Evolutionary conservation across 2,888 invertebrate species (phyloP).

Genomic region (Catocala fraxini): DNA sequence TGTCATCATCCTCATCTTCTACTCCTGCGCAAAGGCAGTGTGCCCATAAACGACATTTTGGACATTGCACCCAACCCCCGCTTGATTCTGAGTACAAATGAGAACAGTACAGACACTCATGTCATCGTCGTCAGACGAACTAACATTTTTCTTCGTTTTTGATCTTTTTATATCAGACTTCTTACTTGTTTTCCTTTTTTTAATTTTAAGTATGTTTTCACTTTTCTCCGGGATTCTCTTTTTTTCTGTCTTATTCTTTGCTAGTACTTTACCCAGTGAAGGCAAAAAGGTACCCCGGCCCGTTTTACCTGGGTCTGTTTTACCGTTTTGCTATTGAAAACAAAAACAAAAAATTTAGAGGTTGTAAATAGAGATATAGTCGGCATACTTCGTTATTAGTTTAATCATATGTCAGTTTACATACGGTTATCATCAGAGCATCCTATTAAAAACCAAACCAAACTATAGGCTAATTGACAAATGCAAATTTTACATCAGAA

Average conservation of each 20-base stretch:
- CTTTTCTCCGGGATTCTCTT: too few relatives aligned
- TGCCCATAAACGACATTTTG: slow-evolving; percentile 4
- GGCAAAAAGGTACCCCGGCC: background rate
- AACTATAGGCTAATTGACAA: background rate
- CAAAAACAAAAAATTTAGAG: background rate
- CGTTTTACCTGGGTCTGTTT: background rate
- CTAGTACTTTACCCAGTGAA: too few relatives aligned
- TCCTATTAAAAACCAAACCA: background rate
- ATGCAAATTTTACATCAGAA: background rate
- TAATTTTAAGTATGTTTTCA: too few relatives aligned
- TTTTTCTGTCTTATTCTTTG: too few relatives aligned
- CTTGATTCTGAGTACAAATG: background rate
- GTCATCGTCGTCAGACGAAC: too few relatives aligned
- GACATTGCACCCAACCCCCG: too few relatives aligned
- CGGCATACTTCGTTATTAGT: background rate
- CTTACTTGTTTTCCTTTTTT: too few relatives aligned
- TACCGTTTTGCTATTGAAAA: background rate
- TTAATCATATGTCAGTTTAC: background rate
- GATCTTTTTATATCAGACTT: too few relatives aligned
- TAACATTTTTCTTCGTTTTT: too few relatives aligned
- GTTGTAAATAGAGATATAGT: background rate
- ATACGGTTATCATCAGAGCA: background rate
- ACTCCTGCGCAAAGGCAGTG: background rate
- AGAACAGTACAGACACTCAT: background rate
- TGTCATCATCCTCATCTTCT: too few relatives aligned